These are phyloP conservation scores for Ecdyonurus torrentis DNA, from an alignment of 2,888 invertebrate species.

Conservation along the genomic window DNA sequence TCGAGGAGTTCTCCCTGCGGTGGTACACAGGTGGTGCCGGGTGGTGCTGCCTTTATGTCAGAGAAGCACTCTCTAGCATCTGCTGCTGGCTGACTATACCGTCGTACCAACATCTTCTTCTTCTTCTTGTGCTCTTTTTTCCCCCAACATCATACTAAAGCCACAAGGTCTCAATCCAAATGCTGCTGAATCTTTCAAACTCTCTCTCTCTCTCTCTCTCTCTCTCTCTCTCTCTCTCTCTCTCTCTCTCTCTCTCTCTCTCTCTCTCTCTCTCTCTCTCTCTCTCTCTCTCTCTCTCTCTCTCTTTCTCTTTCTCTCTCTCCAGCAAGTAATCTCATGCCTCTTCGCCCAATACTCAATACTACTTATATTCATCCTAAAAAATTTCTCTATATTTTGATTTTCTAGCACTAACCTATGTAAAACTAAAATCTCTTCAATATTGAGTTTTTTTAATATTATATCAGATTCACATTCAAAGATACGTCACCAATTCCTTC, in stretches of 20 bases:
- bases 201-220: neutral
- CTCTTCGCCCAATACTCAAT: too few species aligned
- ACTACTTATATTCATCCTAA: too few species aligned
- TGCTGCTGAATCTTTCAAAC: neutral
- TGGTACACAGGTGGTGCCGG: neutral
- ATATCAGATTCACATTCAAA: too few species aligned
- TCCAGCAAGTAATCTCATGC: too few species aligned
- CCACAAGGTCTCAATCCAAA: neutral
- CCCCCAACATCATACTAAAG: neutral
- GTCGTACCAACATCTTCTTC: neutral
- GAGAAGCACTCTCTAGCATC: neutral
- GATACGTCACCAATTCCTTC: too few species aligned
- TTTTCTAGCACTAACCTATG: too few species aligned
- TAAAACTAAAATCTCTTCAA: too few species aligned
- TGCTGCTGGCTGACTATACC: neutral
- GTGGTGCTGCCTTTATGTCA: neutral
- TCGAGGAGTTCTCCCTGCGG: too few species aligned
- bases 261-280: neutral
- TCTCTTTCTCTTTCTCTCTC: neutral
- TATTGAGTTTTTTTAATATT: too few species aligned
- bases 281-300: neutral
- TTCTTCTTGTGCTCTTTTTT: neutral
- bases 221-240: neutral
- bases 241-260: neutral
- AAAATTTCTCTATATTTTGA: too few species aligned